These are phyloP conservation scores for Coenonympha arcania DNA, from an alignment of 2,888 invertebrate species.

Conservation along the genomic window DNA sequence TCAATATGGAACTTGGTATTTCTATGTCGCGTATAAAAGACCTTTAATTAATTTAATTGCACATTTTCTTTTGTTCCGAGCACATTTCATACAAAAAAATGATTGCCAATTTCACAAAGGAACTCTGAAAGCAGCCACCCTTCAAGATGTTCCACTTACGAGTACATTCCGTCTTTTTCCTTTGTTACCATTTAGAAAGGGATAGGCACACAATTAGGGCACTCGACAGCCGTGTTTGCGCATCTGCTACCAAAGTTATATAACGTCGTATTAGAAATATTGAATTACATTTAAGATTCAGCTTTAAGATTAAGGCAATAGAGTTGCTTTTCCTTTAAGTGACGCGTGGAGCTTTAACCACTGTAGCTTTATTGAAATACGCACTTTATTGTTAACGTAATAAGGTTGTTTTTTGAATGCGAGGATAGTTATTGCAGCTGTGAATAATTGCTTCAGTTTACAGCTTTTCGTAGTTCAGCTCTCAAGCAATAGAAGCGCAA, in stretches of 20 bases:
- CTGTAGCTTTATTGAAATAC: background rate
- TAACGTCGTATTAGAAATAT: constrained; percentile 5
- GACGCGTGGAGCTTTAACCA: background rate
- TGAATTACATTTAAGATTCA: background rate
- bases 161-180: constrained; percentile 6
- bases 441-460: constrained; percentile 8
- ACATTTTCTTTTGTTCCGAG: background rate
- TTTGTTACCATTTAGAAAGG: constrained; percentile 1
- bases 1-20: too few species aligned
- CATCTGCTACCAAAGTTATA: constrained; percentile 8
- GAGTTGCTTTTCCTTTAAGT: background rate
- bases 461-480: constrained; percentile 9
- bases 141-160: constrained; percentile 7
- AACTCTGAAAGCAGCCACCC: constrained; percentile 9
- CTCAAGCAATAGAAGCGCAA: constrained; percentile 17
- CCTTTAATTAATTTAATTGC: too few species aligned
- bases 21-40: too few species aligned
- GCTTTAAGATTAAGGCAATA: background rate
- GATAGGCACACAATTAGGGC: constrained; percentile 5
- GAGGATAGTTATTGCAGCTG: constrained; percentile 12
- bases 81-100: background rate
- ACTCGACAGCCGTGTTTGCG: constrained; percentile 10
- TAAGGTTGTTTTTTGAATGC: background rate
- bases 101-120: constrained; percentile 7
- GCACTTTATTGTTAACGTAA: background rate